A percentile compares a stretch with the other conserved stretches of the same genome.
These are phyloP conservation scores for Diplolepis rosae DNA, from an alignment of 2,888 invertebrate species.

Conservation along the genomic window DNA sequence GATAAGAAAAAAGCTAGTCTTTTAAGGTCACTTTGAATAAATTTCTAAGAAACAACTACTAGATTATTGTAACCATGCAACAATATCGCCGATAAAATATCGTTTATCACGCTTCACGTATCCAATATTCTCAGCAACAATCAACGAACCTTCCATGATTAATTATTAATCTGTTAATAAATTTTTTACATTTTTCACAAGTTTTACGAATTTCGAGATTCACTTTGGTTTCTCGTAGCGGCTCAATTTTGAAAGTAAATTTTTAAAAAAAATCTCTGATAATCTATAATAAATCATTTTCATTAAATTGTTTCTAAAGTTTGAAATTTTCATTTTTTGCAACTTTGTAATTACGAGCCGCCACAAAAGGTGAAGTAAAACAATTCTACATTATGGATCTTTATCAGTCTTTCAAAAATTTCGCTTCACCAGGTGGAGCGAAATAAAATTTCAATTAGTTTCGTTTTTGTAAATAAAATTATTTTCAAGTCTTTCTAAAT, in stretches of 20 bases:
- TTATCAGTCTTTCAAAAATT: slow-evolving; percentile 17
- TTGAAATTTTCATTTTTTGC: neutral
- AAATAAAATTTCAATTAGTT: slow-evolving; percentile 3
- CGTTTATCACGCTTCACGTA: neutral
- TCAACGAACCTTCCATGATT: neutral
- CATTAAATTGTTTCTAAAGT: neutral
- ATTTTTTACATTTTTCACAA: slow-evolving; percentile 1
- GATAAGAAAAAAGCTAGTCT: neutral
- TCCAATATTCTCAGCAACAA: neutral
- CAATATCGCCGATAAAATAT: neutral
- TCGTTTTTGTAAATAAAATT: neutral
- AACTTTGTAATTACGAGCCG: neutral
- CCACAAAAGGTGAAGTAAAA: neutral
- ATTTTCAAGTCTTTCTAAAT: no score
- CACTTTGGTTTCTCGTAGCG: slow-evolving; percentile 7
- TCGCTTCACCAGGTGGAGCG: neutral
- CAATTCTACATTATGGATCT: neutral
- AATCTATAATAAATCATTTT: neutral
- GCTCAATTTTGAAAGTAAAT: neutral
- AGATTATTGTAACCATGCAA: neutral
- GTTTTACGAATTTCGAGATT: neutral
- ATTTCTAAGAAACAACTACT: neutral
- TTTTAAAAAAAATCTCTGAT: neutral
- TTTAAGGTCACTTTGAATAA: slow-evolving; percentile 24
- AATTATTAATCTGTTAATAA: neutral